Evolutionary conservation across 2,113 vertebrate genomes (phyloP), one percentile per base, ranked within the genome.

Genomic region (Passer domesticus): DNA sequence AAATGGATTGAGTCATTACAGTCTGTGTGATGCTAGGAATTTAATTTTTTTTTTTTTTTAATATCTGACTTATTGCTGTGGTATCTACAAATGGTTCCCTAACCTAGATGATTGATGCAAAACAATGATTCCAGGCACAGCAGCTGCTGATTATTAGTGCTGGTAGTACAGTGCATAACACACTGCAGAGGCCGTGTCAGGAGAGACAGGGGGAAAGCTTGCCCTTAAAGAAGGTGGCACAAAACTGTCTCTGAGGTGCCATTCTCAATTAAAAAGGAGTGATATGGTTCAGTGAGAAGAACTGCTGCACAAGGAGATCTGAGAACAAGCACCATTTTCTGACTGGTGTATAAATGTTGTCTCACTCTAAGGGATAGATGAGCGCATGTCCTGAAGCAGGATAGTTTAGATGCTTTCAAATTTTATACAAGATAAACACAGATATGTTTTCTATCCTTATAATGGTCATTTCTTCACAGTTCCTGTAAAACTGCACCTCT

Each of bases 331-430:
- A 6, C 4, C 2, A 0, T 74, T 93, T 84, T 66, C 13, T 46
- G 20, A 27, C 0, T 0, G 0, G 4, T 44, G 3, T 9, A 1
- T 30, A 8, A 30, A 25, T 53, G 4, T 72, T 76, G 10, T 22
- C 18, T 41, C 37, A 4, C 52, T n/a, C 8, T 31, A n/a, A 67
- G 15, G 49, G 22, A 15, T n/a, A 16, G 33, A 43, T 67, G 28
- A 75, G 15, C 0, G 0, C 15, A 3, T 27, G 37, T 50, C 44
- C 70, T 43, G 62, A 43, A 75, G 22, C 35, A 50, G 64, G 9
- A 59, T 20, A 13, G 11, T 31, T 79, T 50, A 39, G 14, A 19
- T 55, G 41, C 47, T 84, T 85, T 72, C 11, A 23, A 2, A 60
- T 85, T 79, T 88, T 43, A 30, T 43, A 9, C 6, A 39, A 28